phyloP scores from a whole-genome alignment of 2,113 vertebrate genomes.

The Microcebus ravelobensis region DNA sequence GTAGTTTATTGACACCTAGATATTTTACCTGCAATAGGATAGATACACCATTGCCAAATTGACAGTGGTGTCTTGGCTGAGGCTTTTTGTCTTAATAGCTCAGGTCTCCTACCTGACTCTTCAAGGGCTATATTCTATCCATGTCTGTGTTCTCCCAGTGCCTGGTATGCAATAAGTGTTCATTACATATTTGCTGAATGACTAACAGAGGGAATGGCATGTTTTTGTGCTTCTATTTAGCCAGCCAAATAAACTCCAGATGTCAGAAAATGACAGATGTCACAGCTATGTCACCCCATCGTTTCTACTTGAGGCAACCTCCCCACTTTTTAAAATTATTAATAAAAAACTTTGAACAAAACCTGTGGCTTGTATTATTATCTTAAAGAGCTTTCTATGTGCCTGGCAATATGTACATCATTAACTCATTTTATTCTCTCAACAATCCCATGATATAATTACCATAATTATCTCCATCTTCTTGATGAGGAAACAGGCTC shows the following conservation, averaged over 20 bases:
- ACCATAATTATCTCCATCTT: neutral
- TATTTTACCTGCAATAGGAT: slow-evolving; percentile 6
- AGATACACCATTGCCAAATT: neutral
- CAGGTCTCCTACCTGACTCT: neutral
- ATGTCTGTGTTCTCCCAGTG: neutral
- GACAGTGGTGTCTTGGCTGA: neutral
- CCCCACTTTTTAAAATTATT: neutral
- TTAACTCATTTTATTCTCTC: slow-evolving; percentile 24
- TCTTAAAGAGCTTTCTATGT: neutral
- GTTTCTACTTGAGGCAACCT: neutral
- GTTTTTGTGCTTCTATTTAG: slow-evolving; percentile 41
- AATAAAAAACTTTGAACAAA: neutral
- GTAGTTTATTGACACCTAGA: neutral
- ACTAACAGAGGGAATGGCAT: neutral
- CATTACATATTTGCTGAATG: slow-evolving; percentile 5
- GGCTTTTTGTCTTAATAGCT: slow-evolving; percentile 6
- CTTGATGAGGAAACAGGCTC: neutral
- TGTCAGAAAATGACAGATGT: slow-evolving; percentile 23
- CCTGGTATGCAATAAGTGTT: slow-evolving; percentile 21
- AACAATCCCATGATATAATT: neutral
- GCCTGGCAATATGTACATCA: neutral
- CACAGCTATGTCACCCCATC: neutral
- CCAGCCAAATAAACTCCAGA: slow-evolving; percentile 12
- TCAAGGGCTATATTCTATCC: neutral
- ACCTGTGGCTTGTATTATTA: neutral